Conservation (phyloP, 2,888 invertebrate genomes). For the Dromius quadrimaculatus region DNA sequence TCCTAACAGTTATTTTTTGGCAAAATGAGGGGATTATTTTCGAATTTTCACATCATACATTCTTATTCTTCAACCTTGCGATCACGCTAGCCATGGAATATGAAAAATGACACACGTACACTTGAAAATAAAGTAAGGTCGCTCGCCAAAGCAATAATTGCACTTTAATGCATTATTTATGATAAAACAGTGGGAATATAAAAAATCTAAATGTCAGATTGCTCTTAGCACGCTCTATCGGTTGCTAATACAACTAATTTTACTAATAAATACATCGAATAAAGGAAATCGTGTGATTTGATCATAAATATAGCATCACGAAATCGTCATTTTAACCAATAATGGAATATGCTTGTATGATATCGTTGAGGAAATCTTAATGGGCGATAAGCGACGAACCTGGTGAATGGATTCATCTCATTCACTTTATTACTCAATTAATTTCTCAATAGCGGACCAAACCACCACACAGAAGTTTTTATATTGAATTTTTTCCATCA, state of each 20-base stretch:
- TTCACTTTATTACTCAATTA: too few species aligned
- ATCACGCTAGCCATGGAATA: constrained; percentile 39
- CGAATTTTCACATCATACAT: constrained; percentile 11
- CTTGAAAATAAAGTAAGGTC: constrained; percentile 47
- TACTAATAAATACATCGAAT: too few species aligned
- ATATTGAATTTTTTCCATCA: too few species aligned
- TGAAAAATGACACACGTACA: constrained; percentile 48
- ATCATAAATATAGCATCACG: too few species aligned
- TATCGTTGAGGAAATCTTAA: background rate
- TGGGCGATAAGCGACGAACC: background rate
- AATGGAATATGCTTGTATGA: constrained; percentile 7
- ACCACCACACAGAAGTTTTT: too few species aligned
- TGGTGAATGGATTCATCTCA: too few species aligned
- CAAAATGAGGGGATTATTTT: too few species aligned
- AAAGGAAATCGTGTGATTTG: too few species aligned
- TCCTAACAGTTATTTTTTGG: background rate
- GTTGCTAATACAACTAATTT: constrained; percentile 1
- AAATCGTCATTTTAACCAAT: too few species aligned
- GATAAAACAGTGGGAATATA: constrained; percentile 45
- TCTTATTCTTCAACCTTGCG: constrained; percentile 35
- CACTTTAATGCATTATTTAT: constrained; percentile 50
- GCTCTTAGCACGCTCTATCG: constrained; percentile 16
- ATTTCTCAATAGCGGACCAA: too few species aligned
- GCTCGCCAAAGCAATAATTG: constrained; percentile 42
- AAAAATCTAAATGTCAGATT: constrained; percentile 49